Evolutionary conservation across 2,888 invertebrate genomes (phyloP), one percentile per base, ranked within the genome.

Genomic region (Oxyscelio sp.): DNA sequence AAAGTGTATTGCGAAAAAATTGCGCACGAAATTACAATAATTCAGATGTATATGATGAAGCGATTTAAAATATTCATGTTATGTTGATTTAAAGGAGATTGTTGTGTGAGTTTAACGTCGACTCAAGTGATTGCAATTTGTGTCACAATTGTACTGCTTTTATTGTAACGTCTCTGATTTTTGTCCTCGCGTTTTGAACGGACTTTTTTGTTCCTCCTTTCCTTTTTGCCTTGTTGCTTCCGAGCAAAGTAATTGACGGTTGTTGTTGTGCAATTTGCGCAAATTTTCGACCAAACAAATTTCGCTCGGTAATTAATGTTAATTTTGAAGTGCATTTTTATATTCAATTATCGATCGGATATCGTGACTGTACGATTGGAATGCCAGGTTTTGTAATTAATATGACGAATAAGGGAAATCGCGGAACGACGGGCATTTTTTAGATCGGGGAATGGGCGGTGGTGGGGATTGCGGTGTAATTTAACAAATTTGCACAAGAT

Each of bases 1-100:
- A 73, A 80, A 73, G 65, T 65, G 79, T 73, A 58, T 65, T 80
- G 79, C 66, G 63, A 61, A 80, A 80, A 80, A 80, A 73, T 73
- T 63, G 71, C 71, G 61, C 50, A 0, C 34, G 13, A 73, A 80
- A 80, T 81, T 81, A 81, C 81, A 81, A 81, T 81, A 68, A 81
- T 81, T 74, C 50, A 31, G 74, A 11, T n/a, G 74, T 24, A 22
- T 66, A 68, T 81, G 74, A 74, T 74, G 74, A 74, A 81, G 73
- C 73, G 74, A 81, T 81, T 74, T 74, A 45, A 74, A 81, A 68
- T 74, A 81, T 81, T 68, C 68, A 71, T 40, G 66, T 74, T 74
- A 68, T 71, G 74, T 81, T 74, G 81, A 81, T 74, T 74, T 81
- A 59, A 81, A 81, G 56, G 13, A 34, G 58, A 74, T 61, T 19